Conservation (phyloP, 2,113 vertebrate species). For the Sphaerodactylus townsendi region DNA sequence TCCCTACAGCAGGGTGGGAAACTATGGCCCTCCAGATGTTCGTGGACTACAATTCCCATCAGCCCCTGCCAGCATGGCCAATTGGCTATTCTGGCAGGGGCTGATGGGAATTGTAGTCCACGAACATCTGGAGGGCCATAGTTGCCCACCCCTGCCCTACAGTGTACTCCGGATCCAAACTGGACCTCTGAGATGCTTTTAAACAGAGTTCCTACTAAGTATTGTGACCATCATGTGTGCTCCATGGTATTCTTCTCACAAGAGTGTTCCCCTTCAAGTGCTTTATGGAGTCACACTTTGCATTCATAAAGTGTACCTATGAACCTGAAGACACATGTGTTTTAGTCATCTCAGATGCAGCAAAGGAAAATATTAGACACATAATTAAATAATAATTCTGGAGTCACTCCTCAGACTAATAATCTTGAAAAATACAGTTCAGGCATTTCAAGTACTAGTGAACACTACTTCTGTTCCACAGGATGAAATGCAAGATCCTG, state of each 20-base stretch:
- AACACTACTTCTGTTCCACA: not conserved
- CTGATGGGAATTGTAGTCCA: no score
- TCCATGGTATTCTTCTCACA: not conserved
- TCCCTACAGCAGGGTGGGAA: no score
- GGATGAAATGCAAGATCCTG: not conserved
- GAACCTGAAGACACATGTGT: not conserved
- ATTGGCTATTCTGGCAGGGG: no score
- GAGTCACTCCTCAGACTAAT: constrained; percentile 6
- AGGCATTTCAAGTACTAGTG: not conserved
- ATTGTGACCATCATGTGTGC: not conserved
- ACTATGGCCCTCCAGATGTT: no score
- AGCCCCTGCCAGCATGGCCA: no score
- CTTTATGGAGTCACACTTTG: not conserved
- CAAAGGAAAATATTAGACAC: not conserved
- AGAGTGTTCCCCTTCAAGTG: not conserved
- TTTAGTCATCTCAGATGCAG: not conserved
- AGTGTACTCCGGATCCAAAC: no score
- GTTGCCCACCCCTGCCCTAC: no score
- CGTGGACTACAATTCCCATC: no score
- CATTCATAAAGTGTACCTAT: constrained; percentile 11
- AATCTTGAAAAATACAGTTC: not conserved
- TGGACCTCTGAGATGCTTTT: no score
- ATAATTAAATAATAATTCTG: constrained; percentile 5
- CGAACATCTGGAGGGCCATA: no score
- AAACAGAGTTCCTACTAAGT: not conserved